Evolutionary conservation across 2,113 vertebrate species (phyloP).

Genomic region (Chloropsis cyanopogon): DNA sequence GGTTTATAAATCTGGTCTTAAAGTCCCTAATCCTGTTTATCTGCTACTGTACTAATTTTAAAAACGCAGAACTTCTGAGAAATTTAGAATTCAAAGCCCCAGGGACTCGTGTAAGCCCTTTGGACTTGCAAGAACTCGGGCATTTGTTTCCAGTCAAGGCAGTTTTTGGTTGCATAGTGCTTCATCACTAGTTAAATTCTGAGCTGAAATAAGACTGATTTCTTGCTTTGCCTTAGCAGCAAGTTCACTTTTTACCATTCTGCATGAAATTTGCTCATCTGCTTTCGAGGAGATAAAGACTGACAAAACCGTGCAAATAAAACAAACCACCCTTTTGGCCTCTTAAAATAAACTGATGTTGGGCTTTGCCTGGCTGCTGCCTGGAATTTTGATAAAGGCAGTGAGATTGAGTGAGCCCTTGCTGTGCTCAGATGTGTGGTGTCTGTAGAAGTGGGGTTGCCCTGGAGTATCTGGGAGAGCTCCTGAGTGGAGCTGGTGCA

Average conservation of each 20-base stretch:
- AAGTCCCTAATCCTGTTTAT: constrained; percentile 36
- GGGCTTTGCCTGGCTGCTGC: background rate
- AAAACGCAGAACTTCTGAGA: constrained; percentile 14
- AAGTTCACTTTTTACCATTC: background rate
- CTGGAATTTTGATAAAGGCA: background rate
- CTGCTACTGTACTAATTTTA: constrained; percentile 30
- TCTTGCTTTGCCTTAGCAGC: background rate
- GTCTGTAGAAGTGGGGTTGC: background rate
- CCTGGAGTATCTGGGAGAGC: background rate
- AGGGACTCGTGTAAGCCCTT: background rate
- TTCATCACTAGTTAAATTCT: background rate
- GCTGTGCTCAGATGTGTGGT: background rate
- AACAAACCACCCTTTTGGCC: background rate
- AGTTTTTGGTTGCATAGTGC: background rate
- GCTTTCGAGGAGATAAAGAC: background rate
- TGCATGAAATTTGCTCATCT: background rate
- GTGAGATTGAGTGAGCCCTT: background rate
- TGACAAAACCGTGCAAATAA: background rate
- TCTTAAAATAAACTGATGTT: background rate
- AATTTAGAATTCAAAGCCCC: background rate
- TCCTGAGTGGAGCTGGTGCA: background rate
- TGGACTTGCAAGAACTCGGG: background rate
- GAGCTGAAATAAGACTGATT: background rate
- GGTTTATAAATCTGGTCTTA: constrained; percentile 6
- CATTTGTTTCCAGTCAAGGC: background rate